Base-by-base conservation (phyloP, 2,797 vertebrate genomes). In the Tachyglossus aculeatus region DNA sequence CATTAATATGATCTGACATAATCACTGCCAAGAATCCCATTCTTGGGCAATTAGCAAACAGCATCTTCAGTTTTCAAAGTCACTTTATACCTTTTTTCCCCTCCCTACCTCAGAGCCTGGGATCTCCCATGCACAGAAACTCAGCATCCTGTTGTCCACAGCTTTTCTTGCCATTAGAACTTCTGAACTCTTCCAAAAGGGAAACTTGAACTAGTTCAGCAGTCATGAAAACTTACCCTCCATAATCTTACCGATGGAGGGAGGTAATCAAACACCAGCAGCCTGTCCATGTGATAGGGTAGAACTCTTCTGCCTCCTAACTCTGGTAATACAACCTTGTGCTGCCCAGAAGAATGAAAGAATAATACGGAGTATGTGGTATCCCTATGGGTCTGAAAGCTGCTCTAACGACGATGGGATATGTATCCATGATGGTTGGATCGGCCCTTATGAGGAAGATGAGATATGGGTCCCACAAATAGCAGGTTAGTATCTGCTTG, bases 351-450 rank as follows among this genome's bases (percentile, higher is more conserved):
- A 87, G 78, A 63, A 87, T 87, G 85, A 68, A 36, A 77, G 66
- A 82, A 78, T 73, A 54, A 68, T 63, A 83, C 65, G 21, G 76
- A 87, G 80, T 78, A 87, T 85, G 85, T 85, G 80, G 85, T 73
- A 62, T 77, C 73, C 78, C 4, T 68, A 68, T 5, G 78, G 56
- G 73, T 71, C 80, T 66, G 53, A 65, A 9, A 56, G 73, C 60
- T 78, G 81, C 37, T 48, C 56, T 51, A 79, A 74, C 2, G 62
- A 71, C 63, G 82, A 84, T 21, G 77, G n/a, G n/a, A n/a, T n/a
- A n/a, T n/a, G n/a, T n/a, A n/a, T n/a, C n/a, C n/a, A n/a, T n/a
- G n/a, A n/a, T n/a, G n/a, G n/a, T n/a, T n/a, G n/a, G n/a, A n/a
- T n/a, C 60, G 78, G 81, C 37, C 52, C 56, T 51, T 81, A 74